Evolutionary conservation across 2,888 invertebrate genomes (phyloP), one percentile per base, ranked within the genome.

Genomic region (Coleophora deauratella): DNA sequence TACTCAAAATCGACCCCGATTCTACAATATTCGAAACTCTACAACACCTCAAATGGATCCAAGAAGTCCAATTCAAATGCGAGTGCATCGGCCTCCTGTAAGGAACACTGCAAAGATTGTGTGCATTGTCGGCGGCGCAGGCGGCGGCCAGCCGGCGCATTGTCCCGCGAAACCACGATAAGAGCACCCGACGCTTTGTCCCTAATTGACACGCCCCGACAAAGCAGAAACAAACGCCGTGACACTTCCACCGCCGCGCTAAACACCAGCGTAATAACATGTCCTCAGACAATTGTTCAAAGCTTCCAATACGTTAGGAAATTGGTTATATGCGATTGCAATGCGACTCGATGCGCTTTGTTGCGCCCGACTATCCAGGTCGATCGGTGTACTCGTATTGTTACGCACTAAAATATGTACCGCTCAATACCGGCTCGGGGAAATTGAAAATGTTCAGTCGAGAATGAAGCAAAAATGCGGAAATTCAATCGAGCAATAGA

Each of bases 201-300:
- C 65, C 74, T 80, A 80, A 81, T 81, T 81, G 80, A 79, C 79
- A 78, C 72, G 78, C 71, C 63, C 55, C 61, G 72, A 81, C 81
- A 81, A 81, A 77, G 78, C 65, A 73, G 79, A 79, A 81, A 84
- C 82, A 79, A 81, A 80, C 66, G 67, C 63, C 61, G 62, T n/a
- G 60, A 62, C 54, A 65, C 72, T 74, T 76, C 72, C 70, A n/a
- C 70, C 69, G 57, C 57, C 62, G 57, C 67, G 71, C 81, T 85
- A 81, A 85, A 84, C 73, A 77, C 65, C 63, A 54, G 57, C 62
- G 66, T 77, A 77, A 78, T 82, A 82, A 82, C 81, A 73, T 75
- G 80, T 81, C 79, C 71, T 76, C 74, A 66, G 70, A 80, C 81
- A 80, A 84, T 81, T 66, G 77, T 65, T 69, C 63, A 54, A 59